Evolutionary conservation across 1,140 invertebrate genomes (phyloP).

Genomic region (Cydia pomonella): DNA sequence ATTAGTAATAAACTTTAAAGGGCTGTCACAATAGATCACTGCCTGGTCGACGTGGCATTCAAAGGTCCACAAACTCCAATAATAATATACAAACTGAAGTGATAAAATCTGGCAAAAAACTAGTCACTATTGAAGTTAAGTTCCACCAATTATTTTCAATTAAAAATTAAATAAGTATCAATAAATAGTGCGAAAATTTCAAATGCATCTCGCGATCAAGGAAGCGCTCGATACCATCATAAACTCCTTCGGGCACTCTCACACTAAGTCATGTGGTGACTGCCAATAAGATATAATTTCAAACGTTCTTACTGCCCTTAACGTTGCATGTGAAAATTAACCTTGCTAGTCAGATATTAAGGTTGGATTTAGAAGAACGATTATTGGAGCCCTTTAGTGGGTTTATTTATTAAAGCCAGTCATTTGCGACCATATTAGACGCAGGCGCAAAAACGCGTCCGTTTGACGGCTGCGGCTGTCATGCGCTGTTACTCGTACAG

Average conservation of each 20-base stretch:
- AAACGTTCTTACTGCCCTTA: neutral
- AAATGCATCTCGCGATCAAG: constrained; percentile 12
- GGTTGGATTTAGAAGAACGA: neutral
- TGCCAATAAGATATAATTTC: constrained; percentile 1
- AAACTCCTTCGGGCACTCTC: neutral
- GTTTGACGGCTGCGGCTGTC: neutral
- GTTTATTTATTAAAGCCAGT: neutral
- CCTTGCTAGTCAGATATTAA: neutral
- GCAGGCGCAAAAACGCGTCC: constrained; percentile 16
- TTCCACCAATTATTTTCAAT: too few species aligned
- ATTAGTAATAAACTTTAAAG: too few species aligned
- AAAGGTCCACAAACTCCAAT: too few species aligned
- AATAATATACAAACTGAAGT: too few species aligned
- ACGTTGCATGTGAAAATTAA: neutral
- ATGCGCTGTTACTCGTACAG: neutral
- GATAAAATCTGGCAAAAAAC: too few species aligned
- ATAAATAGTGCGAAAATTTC: too few species aligned
- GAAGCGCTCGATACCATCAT: neutral
- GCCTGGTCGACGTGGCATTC: too few species aligned
- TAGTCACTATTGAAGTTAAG: too few species aligned
- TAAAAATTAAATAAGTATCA: too few species aligned
- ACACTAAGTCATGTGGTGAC: neutral
- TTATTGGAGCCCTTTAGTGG: neutral
- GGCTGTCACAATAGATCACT: too few species aligned
- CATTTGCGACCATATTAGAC: constrained; percentile 14